phyloP scores from a whole-genome alignment of 2,797 vertebrate genomes.

The Philypnodon macrostomus region DNA sequence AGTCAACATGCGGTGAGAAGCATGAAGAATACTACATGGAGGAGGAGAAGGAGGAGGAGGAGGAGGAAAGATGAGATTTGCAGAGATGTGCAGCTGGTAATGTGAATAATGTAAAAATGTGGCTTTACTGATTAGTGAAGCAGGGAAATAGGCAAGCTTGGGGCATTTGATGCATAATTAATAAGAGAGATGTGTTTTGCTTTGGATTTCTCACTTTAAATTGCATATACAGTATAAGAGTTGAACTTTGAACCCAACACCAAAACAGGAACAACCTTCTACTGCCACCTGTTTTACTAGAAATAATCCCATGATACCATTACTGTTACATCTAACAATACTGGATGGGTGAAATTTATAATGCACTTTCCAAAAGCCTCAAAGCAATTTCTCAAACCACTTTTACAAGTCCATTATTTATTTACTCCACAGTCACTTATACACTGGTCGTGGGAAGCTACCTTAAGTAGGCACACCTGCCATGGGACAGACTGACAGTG shows the following conservation, averaged over 20 bases:
- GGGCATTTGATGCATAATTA: conserved; percentile 38
- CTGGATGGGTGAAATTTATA: no score
- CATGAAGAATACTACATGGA: conserved; percentile 6
- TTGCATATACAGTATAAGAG: conserved; percentile 1
- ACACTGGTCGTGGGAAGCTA: no score
- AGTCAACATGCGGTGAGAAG: conserved; percentile 22
- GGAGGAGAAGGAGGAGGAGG: no score
- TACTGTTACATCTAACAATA: no score
- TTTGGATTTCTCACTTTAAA: conserved; percentile 28
- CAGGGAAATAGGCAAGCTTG: conserved; percentile 15
- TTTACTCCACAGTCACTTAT: no score
- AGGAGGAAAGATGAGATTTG: conserved; percentile 2
- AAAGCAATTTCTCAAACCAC: no score
- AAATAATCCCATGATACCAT: no score
- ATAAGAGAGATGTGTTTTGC: conserved; percentile 8
- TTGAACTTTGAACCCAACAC: conserved; percentile 15
- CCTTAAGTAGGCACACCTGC: no score
- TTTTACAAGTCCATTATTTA: no score
- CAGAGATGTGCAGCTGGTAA: conserved; percentile 15
- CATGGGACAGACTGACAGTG: no score
- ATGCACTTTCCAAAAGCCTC: no score
- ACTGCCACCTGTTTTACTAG: no score
- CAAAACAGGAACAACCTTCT: not conserved
- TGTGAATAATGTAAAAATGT: conserved; percentile 14
- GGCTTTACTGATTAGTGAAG: conserved; percentile 28